Evolutionary conservation across 2,113 vertebrate species (phyloP), one percentile per base, ranked within the genome.

Genomic region (Datnioides undecimradiatus): DNA sequence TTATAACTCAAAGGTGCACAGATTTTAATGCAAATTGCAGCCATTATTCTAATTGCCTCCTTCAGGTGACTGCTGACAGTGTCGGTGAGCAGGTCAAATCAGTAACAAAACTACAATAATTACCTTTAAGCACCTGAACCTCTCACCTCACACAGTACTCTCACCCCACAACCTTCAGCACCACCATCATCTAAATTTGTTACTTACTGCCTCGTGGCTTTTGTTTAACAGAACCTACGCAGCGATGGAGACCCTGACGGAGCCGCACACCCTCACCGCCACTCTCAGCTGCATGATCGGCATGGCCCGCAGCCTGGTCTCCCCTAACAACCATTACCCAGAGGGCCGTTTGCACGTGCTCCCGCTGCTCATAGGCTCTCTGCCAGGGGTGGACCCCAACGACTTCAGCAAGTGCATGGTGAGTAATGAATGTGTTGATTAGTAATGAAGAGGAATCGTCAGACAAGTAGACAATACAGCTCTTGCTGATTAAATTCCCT

Each of bases 391-490:
- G 88, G 97, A 99, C 94, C 98, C 98, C 58, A 99, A 99, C 46
- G 97, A 99, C 93, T 99, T 99, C 90, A 99, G 97, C 94, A 99
- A 99, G 92, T 99, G 97, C 90, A 99, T 99, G 97, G 98, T 99
- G 90, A 94, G 96, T 89, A 84, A 88, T 68, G 54, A 34, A 85
- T 43, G 71, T 57, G 71, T 73, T 85, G 72, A 83, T 87, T 63
- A 59, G 72, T 68, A 82, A 87, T 84, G 73, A 87, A 84, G 66
- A 85, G 73, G 68, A 84, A 86, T 83, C 79, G 70, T 83, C 23
- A 46, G 79, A 73, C 83, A 85, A 74, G 77, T 27, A 80, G 82
- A 88, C 80, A 81, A 86, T 87, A 7, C 51, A 57, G 63, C 68
- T 51, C 31, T 19, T n/a, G 21, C 72, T 85, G 76, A 89, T 87